phyloP scores from a whole-genome alignment of 2,797 vertebrate genomes.

The Protosalanx chinensis region DNA sequence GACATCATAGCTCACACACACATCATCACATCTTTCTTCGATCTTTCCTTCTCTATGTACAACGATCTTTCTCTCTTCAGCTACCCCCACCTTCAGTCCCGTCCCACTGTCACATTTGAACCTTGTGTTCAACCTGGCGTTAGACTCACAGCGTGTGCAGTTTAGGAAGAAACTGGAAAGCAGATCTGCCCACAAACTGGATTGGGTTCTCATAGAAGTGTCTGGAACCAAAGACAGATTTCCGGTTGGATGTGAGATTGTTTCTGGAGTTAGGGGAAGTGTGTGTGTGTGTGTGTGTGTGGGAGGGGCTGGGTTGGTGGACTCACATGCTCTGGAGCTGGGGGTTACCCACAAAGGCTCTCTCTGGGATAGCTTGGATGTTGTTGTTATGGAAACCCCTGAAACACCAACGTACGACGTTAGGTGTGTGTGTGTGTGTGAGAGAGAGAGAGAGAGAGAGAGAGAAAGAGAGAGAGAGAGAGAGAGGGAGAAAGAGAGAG shows the following conservation, averaged over 20 bases:
- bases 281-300: background rate
- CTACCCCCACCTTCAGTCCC: too few species aligned
- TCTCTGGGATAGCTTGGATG: constrained; percentile 92
- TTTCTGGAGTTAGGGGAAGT: background rate
- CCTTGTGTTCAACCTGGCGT: background rate
- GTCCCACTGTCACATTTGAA: constrained; percentile 15
- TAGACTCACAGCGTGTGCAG: constrained; percentile 91
- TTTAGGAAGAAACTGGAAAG: constrained; percentile 92
- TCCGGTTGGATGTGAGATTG: constrained; percentile 17
- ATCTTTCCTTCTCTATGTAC: too few species aligned
- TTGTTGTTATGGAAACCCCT: constrained; percentile 93
- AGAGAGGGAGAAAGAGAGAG: constrained; percentile 19
- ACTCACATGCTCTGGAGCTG: constrained; percentile 94
- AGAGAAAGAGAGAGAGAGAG: constrained; percentile 12
- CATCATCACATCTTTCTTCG: constrained; percentile 5
- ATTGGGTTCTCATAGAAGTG: constrained; percentile 96
- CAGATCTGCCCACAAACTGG: constrained; percentile 91
- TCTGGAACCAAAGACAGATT: constrained; percentile 62
- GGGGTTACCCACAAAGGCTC: constrained; percentile 90
- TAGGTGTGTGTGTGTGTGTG: constrained; percentile 17
- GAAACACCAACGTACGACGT: background rate
- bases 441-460: constrained; percentile 13
- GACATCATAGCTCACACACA: constrained; percentile 70
- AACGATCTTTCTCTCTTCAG: too few species aligned
- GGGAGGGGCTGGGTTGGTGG: constrained; percentile 1